These are phyloP conservation scores for Calyptommatus sinebrachiatus DNA, from an alignment of 2,113 vertebrate species.

Conservation along the genomic window DNA sequence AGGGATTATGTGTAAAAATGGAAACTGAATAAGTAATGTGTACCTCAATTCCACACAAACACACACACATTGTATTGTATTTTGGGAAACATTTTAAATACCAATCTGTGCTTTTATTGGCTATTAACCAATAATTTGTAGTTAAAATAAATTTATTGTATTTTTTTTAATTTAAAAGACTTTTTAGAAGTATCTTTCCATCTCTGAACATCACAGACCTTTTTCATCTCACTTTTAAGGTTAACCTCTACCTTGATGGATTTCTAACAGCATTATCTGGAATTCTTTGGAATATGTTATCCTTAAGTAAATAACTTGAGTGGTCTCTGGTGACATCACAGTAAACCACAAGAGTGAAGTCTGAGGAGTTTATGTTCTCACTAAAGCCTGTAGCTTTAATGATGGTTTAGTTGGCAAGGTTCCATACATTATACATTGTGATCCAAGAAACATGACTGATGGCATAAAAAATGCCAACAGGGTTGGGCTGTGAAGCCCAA, in stretches of 20 bases:
- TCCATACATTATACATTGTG: neutral
- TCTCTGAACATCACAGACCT: neutral
- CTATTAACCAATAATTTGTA: too few species aligned
- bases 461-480: neutral
- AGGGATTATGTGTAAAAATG: too few species aligned
- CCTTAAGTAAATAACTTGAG: conserved; percentile 40
- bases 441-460: neutral
- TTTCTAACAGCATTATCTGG: conserved; percentile 27
- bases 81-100: too few species aligned
- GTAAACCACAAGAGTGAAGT: conserved; percentile 40
- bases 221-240: conserved; percentile 48
- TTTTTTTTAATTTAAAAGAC: too few species aligned
- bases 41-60: too few species aligned
- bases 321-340: conserved; percentile 11
- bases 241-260: conserved; percentile 39
- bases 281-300: conserved; percentile 41
- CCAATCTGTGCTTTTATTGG: too few species aligned
- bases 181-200: too few species aligned
- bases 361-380: conserved; percentile 49
- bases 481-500: neutral
- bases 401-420: conserved; percentile 33
- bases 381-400: neutral
- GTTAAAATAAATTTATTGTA: too few species aligned
- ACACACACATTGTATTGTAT: too few species aligned
- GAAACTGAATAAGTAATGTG: too few species aligned